Evolutionary conservation across 2,888 invertebrate species (phyloP), one percentile per base, ranked within the genome.

Genomic region (Gibbula magus): DNA sequence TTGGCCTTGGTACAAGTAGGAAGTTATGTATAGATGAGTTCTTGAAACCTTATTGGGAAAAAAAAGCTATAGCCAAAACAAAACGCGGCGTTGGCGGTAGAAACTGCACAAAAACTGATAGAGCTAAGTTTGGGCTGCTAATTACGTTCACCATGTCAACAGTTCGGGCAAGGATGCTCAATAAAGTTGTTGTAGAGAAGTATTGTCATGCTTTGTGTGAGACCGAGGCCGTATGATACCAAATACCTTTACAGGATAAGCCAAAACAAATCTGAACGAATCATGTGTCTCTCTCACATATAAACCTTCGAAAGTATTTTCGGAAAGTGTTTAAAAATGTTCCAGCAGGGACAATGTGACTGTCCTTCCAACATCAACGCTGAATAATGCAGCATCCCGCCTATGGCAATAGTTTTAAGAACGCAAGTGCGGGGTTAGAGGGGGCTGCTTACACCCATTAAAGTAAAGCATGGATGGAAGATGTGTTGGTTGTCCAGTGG

Each of bases 401-500:
- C n/a, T n/a, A n/a, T n/a, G n/a, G n/a, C n/a, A n/a, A n/a, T n/a
- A n/a, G n/a, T n/a, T 77, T 76, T 16, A 80, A 78, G 25, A 81
- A 81, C 25, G 70, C 54, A 8, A n/a, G 56, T 18, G 80, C 79
- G 10, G 82, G 81, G 2, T 75, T 79, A 22, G 54, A 25, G 32
- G 83, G 82, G 4, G 73, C 80, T 56, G 35, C 77, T n/a, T 86
- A 78, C 53, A 82, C 81, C 16, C 82, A 76, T 32, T 83, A 86
- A 75, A 54, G 45, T 35, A 79, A 79, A 18, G 83, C 82, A 3
- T 86, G 83, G 82, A 86, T 85, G 82, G 81, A 82, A 25, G 82
- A 84, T 56, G 54, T 67, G 2, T 77, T 82, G 4, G 81, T 81
- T 13, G 79, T 67, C 8, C 22, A 25, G 56, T 56, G n/a, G 56